phyloP scores from a whole-genome alignment of 2,113 vertebrate species.

The Sinocyclocheilus grahami region DNA sequence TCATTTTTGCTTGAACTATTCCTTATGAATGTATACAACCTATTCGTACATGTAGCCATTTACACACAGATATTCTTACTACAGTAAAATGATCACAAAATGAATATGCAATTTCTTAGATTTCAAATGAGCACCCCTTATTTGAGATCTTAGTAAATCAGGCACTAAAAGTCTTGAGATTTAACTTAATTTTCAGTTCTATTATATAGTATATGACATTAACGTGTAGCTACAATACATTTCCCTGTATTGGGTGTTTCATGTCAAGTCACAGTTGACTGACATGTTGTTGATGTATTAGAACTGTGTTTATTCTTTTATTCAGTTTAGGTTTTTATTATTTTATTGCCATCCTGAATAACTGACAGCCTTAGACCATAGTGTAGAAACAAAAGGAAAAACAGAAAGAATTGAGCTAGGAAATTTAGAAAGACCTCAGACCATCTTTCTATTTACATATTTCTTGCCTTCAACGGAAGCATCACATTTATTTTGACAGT shows the following conservation, averaged over 20 bases:
- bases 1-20: background rate
- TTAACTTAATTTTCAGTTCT: background rate
- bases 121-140: background rate
- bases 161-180: no score
- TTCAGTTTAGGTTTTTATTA: background rate
- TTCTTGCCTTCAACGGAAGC: background rate
- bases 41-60: background rate
- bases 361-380: background rate
- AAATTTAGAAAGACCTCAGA: background rate
- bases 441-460: background rate
- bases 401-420: background rate
- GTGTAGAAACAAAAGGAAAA: background rate
- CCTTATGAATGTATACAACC: background rate
- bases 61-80: no score
- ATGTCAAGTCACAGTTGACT: background rate
- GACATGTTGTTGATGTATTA: background rate
- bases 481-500: conserved; percentile 31
- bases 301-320: background rate
- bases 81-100: background rate
- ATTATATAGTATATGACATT: background rate
- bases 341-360: background rate
- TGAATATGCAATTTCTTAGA: background rate
- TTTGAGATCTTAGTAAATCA: background rate
- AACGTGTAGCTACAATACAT: background rate
- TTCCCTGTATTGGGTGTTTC: background rate